Evolutionary conservation across 2,888 invertebrate species (phyloP), one percentile per base, ranked within the genome.

Genomic region (Ormyrus nitidulus): DNA sequence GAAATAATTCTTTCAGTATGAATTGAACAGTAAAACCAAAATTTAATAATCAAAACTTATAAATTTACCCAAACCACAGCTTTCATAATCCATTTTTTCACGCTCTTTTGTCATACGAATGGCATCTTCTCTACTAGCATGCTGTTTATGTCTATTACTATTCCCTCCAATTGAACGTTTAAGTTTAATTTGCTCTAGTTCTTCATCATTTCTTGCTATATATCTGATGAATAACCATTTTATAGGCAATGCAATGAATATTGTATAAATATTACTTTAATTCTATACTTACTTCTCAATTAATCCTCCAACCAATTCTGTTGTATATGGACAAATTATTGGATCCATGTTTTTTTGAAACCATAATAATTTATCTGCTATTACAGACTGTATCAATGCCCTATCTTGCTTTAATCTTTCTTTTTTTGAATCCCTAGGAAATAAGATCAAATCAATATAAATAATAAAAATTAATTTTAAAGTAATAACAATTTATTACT

Each of bases 311-410:
- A 94, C 92, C 85, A 95, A 92, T 85, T 93, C 91, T 58, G 94
- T 93, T 44, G 92, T 92, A 77, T 94, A 93, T 0, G 91, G 90
- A 76, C 91, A 91, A 7, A 91, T 88, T 78, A 93, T 92, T 0
- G 94, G 92, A 66, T 90, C 88, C 85, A 95, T 90, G 84, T 94
- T 92, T 53, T 94, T 93, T 84, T 94, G 92, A 85, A 97, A 95
- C 96, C 96, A 97, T 49, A 93, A 84, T 71, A 96, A 91, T 91
- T 96, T 96, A 87, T 97, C 96, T 58, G 95, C 95, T 51, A 94
- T 87, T 44, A 96, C 86, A 87, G 95, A 95, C 83, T 94, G 93
- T 89, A 95, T 96, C 62, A 96, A 93, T 11, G 94, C 93, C 83
- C 94, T 93, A 0, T 93, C 93, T 58, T 94, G 88, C 90, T 95